Percentiles rank a stretch among this genome's conserved stretches.
Evolutionary conservation across 2,113 vertebrate genomes (phyloP).

Genomic region (Acrocephalus arundinaceus): DNA sequence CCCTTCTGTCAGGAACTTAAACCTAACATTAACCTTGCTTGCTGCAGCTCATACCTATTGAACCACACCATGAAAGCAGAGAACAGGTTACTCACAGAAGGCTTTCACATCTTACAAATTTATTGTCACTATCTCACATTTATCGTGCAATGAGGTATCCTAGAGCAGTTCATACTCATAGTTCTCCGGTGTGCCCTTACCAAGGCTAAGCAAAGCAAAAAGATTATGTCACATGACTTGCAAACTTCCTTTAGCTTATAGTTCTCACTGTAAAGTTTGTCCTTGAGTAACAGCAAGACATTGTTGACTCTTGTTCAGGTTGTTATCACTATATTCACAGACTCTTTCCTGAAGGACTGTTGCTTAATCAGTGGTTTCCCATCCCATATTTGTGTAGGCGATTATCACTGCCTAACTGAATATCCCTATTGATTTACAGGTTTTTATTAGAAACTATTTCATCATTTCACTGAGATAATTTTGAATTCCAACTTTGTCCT

Average conservation of each 20-base stretch:
- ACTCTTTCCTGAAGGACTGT: conserved; percentile 59
- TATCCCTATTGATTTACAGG: conserved; percentile 46
- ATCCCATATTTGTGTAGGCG: conserved; percentile 28
- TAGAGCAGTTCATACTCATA: neutral
- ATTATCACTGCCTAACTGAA: conserved; percentile 53
- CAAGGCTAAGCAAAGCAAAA: neutral
- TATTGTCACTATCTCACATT: neutral
- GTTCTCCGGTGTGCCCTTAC: neutral
- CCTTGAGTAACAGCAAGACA: conserved; percentile 39
- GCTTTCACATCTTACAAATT: neutral
- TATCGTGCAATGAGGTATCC: neutral
- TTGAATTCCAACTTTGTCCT: neutral
- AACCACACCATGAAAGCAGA: neutral
- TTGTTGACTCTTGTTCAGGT: conserved; percentile 45
- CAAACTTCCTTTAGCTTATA: conserved; percentile 3
- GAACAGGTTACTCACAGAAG: neutral
- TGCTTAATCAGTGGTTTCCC: conserved; percentile 55
- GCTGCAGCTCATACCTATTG: neutral
- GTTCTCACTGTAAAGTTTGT: conserved; percentile 2
- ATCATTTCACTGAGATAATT: conserved; percentile 34
- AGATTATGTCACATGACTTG: neutral
- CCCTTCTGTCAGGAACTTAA: neutral
- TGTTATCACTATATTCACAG: conserved; percentile 49
- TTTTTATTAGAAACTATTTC: conserved; percentile 47
- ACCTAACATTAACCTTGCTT: neutral